Percentiles rank a stretch among this genome's conserved stretches.
Evolutionary conservation across 2,888 invertebrate species (phyloP).

Genomic region (Acrocyrtus sp.): DNA sequence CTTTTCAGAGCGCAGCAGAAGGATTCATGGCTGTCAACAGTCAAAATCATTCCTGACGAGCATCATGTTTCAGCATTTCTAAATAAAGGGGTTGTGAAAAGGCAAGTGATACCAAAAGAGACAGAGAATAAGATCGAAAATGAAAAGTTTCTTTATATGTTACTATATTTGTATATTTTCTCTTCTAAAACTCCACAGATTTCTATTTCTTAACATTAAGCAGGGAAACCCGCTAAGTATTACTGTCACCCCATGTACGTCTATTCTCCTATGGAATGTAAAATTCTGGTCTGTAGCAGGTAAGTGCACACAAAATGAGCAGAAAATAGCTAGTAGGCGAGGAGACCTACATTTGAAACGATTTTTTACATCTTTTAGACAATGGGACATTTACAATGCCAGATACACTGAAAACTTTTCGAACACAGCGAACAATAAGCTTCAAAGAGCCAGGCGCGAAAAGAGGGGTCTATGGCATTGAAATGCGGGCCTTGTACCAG

Average conservation of each 20-base stretch:
- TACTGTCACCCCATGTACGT: conserved; percentile 67
- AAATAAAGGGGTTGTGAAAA: conserved; percentile 56
- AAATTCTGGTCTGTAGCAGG: conserved; percentile 63
- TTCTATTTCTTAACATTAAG: conserved; percentile 65
- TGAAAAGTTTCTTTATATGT: not conserved
- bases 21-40: conserved; percentile 40
- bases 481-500: conserved; percentile 62
- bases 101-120: conserved; percentile 33
- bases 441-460: conserved; percentile 56
- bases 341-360: not conserved
- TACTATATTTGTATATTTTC: too few species aligned
- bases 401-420: conserved; percentile 58
- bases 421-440: conserved; percentile 61
- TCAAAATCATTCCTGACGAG: conserved; percentile 59
- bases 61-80: conserved; percentile 61
- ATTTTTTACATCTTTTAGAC: conserved; percentile 26
- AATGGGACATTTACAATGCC: conserved; percentile 40
- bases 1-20: conserved; percentile 38
- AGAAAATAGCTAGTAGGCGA: not conserved
- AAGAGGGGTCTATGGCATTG: conserved; percentile 62
- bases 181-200: conserved; percentile 64
- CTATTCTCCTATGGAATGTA: conserved; percentile 66
- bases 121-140: too few species aligned
- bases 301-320: conserved; percentile 12
- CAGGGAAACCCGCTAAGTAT: conserved; percentile 65